phyloP scores from a whole-genome alignment of 1,140 invertebrate genomes.

The Helicoverpa zea region DNA sequence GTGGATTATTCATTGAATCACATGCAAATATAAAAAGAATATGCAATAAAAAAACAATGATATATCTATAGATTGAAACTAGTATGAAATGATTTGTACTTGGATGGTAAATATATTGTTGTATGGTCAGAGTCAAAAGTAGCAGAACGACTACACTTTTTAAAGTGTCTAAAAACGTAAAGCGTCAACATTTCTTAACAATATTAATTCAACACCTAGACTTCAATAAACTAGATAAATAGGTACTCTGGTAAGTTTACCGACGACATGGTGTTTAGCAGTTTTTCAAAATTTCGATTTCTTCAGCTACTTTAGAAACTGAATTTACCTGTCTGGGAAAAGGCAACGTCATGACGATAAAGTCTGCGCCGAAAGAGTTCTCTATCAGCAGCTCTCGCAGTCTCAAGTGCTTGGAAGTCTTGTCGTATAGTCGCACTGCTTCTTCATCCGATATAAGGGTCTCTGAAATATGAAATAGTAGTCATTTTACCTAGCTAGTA shows the following conservation, averaged over 20 bases:
- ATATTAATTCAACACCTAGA: no score
- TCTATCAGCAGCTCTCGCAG: slow-evolving; percentile 93
- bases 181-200: no score
- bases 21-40: no score
- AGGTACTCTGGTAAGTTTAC: no score
- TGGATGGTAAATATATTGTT: neutral
- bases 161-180: no score
- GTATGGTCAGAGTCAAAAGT: neutral
- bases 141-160: neutral
- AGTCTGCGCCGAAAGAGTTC: slow-evolving; percentile 92
- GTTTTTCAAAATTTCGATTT: no score
- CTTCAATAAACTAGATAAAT: no score
- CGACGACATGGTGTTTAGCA: no score
- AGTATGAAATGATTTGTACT: neutral
- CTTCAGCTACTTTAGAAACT: no score
- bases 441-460: slow-evolving; percentile 89
- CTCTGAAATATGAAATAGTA: slow-evolving; percentile 35
- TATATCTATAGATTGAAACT: neutral
- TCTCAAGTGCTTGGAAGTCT: slow-evolving; percentile 94
- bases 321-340: slow-evolving; percentile 89
- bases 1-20: no score
- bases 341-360: slow-evolving; percentile 95
- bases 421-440: slow-evolving; percentile 91
- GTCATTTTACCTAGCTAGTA: no score
- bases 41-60: no score